Percentiles rank a stretch among this genome's conserved stretches.
Evolutionary conservation across 2,797 vertebrate genomes (phyloP).

Genomic region (Spinus pinus): DNA sequence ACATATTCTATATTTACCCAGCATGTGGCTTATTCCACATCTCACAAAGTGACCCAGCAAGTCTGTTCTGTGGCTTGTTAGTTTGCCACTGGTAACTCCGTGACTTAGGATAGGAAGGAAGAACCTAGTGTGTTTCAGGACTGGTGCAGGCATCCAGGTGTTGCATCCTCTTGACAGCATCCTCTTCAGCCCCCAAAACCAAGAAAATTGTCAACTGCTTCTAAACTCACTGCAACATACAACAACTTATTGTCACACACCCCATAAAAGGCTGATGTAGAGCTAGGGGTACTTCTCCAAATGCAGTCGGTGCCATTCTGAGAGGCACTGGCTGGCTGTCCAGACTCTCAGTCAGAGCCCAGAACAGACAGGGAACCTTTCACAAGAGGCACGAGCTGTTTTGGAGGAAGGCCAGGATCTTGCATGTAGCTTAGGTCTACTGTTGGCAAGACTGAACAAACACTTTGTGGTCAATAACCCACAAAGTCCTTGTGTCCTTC

Average conservation of each 20-base stretch:
- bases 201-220: background rate
- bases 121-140: background rate
- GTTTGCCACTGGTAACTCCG: background rate
- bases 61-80: background rate
- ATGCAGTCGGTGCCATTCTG: fast-evolving
- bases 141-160: fast-evolving
- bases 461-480: background rate
- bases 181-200: background rate
- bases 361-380: background rate
- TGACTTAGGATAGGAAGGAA: background rate
- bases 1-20: background rate
- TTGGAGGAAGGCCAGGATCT: background rate
- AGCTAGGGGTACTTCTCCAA: background rate
- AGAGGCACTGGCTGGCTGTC: background rate
- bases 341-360: background rate
- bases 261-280: fast-evolving
- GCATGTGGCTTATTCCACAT: background rate
- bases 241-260: background rate
- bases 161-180: background rate
- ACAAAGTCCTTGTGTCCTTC: background rate
- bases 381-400: background rate
- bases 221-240: background rate
- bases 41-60: background rate
- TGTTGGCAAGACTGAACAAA: background rate
- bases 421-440: fast-evolving